phyloP scores from a whole-genome alignment of 2,888 invertebrate genomes.

The Eristalis arbustorum region DNA sequence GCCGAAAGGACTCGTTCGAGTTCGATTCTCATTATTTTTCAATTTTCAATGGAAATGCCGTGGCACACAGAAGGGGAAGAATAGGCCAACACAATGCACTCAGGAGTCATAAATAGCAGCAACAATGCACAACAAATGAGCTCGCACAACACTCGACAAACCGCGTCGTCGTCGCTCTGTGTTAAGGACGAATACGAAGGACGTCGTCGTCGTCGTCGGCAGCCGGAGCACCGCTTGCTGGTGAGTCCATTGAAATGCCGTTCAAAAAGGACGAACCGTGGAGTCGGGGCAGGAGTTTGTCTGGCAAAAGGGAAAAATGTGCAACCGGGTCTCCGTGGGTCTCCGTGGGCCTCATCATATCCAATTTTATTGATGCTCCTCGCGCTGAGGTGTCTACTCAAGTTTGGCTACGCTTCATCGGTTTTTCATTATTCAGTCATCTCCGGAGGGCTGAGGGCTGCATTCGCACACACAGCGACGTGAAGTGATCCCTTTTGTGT shows the following conservation, averaged over 20 bases:
- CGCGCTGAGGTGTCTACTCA: constrained; percentile 52
- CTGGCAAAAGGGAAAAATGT: constrained; percentile 36
- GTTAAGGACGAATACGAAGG: constrained; percentile 17
- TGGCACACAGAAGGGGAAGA: constrained; percentile 22
- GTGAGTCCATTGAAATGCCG: constrained; percentile 40
- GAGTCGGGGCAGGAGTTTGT: background rate
- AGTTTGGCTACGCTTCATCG: constrained; percentile 57
- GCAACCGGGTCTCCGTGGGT: constrained; percentile 32
- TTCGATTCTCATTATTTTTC: constrained; percentile 68
- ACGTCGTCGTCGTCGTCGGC: no score
- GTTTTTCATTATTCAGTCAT: constrained; percentile 56
- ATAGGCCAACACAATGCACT: constrained; percentile 12
- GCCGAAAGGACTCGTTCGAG: constrained; percentile 44
- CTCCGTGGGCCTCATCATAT: constrained; percentile 34
- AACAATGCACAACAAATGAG: background rate
- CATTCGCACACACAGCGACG: background rate
- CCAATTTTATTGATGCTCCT: constrained; percentile 53
- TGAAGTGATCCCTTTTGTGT: constrained; percentile 13
- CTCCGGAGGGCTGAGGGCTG: constrained; percentile 1
- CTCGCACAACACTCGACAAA: constrained; percentile 23
- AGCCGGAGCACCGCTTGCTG: no score
- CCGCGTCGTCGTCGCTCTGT: background rate
- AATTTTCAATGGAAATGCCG: constrained; percentile 61
- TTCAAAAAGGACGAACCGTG: constrained; percentile 43
- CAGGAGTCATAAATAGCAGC: background rate